Percentiles rank a stretch among this genome's conserved stretches.
Evolutionary conservation across 2,113 vertebrate genomes (phyloP).

Genomic region (Dryoscopus gambensis): DNA sequence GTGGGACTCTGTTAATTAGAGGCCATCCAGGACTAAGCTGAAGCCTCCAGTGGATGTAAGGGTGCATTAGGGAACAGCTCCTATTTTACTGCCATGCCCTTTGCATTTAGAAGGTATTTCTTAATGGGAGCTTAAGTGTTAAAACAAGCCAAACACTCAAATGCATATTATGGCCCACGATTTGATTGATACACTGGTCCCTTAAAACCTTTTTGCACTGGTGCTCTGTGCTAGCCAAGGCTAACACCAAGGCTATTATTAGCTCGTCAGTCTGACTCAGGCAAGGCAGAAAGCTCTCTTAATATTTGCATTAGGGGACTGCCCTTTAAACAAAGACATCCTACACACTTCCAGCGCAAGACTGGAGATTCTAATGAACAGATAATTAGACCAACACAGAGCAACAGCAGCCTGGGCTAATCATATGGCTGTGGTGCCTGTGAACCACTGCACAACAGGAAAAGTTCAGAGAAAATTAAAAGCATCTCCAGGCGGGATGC

Average conservation of each 20-base stretch:
- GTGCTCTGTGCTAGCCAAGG: slow-evolving; percentile 1
- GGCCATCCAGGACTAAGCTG: neutral
- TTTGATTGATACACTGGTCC: slow-evolving; percentile 21
- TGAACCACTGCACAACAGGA: slow-evolving; percentile 9
- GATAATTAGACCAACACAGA: slow-evolving; percentile 70
- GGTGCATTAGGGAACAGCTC: neutral
- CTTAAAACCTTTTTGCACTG: slow-evolving; percentile 6
- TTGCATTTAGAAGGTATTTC: neutral
- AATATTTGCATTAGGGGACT: slow-evolving; percentile 70
- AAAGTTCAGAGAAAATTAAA: slow-evolving; percentile 60
- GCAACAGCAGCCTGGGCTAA: slow-evolving; percentile 61
- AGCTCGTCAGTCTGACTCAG: slow-evolving; percentile 26
- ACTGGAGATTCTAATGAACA: slow-evolving; percentile 70
- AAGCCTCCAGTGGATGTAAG: neutral
- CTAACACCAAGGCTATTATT: slow-evolving; percentile 57
- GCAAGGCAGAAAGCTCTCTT: slow-evolving; percentile 51
- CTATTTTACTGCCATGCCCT: neutral
- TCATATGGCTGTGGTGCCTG: slow-evolving; percentile 29
- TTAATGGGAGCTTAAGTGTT: slow-evolving; percentile 60
- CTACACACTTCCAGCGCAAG: slow-evolving; percentile 55
- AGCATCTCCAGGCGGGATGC: slow-evolving; percentile 29
- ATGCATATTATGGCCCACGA: neutral
- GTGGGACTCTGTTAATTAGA: slow-evolving; percentile 2
- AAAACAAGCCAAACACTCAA: slow-evolving; percentile 38
- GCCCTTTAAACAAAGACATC: slow-evolving; percentile 70